phyloP scores from a whole-genome alignment of 2,888 invertebrate genomes.

The Rutpela maculata region DNA sequence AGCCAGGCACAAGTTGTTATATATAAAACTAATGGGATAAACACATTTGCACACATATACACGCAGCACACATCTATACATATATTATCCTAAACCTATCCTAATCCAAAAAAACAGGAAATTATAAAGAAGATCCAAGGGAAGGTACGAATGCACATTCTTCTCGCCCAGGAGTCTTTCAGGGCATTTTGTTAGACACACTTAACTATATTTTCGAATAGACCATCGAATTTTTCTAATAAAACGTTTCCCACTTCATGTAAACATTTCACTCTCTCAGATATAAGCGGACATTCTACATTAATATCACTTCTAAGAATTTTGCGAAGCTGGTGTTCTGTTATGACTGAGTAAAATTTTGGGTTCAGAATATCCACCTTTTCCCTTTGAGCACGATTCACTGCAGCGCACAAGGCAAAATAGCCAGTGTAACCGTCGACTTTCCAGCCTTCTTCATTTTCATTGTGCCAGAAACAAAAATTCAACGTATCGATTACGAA shows the following conservation, averaged over 20 bases:
- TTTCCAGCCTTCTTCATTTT: constrained; percentile 80
- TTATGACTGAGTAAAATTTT: constrained; percentile 84
- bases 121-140: too few relatives aligned
- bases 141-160: too few relatives aligned
- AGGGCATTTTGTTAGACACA: too few relatives aligned
- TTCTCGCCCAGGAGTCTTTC: too few relatives aligned
- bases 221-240: constrained; percentile 84
- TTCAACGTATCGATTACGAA: constrained; percentile 95
- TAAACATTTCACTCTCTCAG: constrained; percentile 84
- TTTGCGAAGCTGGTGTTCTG: constrained; percentile 78
- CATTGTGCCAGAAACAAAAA: constrained; percentile 93
- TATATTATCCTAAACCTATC: too few relatives aligned
- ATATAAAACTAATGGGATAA: too few relatives aligned
- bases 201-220: constrained; percentile 88
- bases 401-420: constrained; percentile 92
- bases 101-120: too few relatives aligned
- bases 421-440: constrained; percentile 90
- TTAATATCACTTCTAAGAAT: constrained; percentile 88
- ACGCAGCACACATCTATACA: too few relatives aligned
- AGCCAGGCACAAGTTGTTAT: too few relatives aligned
- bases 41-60: too few relatives aligned
- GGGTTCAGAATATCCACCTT: constrained; percentile 86
- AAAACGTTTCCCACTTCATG: constrained; percentile 85
- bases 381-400: constrained; percentile 89
- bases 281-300: constrained; percentile 83